Evolutionary conservation across 2,888 invertebrate genomes (phyloP), one percentile per base, ranked within the genome.

Genomic region (Trypoxylon attenuatum): DNA sequence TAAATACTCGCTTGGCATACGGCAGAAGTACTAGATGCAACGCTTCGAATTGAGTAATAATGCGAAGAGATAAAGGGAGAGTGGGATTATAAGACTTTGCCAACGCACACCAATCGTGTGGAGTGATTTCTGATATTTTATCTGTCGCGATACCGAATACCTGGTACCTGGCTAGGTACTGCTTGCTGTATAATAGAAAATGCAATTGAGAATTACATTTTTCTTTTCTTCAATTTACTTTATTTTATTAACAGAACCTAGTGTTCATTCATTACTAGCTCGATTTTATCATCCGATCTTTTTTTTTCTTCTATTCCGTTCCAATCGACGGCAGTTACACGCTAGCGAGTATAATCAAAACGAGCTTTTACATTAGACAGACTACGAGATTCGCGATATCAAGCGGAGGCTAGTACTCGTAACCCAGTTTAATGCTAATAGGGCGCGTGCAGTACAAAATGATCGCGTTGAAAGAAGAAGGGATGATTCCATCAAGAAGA

Each of bases 361-460:
- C n/a, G n/a, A n/a, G n/a, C n/a, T n/a, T n/a, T n/a, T n/a, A n/a
- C n/a, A n/a, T n/a, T n/a, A 10, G 6, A 25, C 16, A 6, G 16
- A 5, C 46, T 22, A 29, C 39, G 19, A 52, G 23, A 38, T 49
- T 50, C 21, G 33, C 33, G 15, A 21, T 54, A 46, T 41, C 41
- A 57, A 59, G 52, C 42, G 22, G 39, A 39, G 19, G 49, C 27
- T 25, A 22, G 18, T n/a, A 39, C 23, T 56, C 29, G 29, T 70
- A 70, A 69, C 62, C 54, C 39, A 54, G 56, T 67, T 67, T 41
- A 49, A 22, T 27, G 23, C 27, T 46, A 49, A 45, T 53, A 50
- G 33, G 6, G 39, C 38, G 50, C 38, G 38, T 53, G 29, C 27
- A 45, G 27, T 22, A 21, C 38, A 38, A 51, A 53, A 57, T 43